These are phyloP conservation scores for Oryzias javanicus DNA, from an alignment of 2,113 vertebrate genomes.

Conservation along the genomic window DNA sequence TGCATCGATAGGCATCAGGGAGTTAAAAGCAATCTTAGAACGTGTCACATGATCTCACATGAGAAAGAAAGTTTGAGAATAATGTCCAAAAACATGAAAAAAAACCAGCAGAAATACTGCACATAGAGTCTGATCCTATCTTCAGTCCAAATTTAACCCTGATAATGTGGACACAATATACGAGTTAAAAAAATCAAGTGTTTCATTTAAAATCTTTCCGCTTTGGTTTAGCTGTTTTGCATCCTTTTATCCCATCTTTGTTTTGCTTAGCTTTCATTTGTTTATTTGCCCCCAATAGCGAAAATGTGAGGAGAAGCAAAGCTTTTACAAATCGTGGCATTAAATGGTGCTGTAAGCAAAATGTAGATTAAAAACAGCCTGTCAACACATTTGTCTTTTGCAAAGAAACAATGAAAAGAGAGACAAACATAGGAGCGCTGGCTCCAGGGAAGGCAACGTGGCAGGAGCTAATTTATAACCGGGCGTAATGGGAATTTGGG, in stretches of 20 bases:
- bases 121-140: too few relatives aligned
- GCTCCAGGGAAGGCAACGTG: conserved; percentile 10
- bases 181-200: too few relatives aligned
- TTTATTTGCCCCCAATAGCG: conserved; percentile 10
- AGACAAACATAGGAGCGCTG: conserved; percentile 14
- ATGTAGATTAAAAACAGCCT: conserved; percentile 24
- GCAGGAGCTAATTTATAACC: conserved; percentile 19
- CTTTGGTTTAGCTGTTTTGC: neutral
- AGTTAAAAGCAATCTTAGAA: too few relatives aligned
- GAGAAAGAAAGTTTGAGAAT: too few relatives aligned
- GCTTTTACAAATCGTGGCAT: conserved; percentile 21
- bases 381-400: conserved; percentile 18
- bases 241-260: conserved; percentile 4
- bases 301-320: conserved; percentile 4
- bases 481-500: conserved; percentile 23
- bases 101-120: too few relatives aligned
- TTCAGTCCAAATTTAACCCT: too few relatives aligned
- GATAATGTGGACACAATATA: too few relatives aligned
- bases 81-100: too few relatives aligned
- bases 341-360: conserved; percentile 27
- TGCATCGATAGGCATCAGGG: too few relatives aligned
- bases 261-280: neutral
- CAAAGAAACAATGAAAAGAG: conserved; percentile 7
- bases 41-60: too few relatives aligned
- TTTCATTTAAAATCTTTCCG: too few relatives aligned